phyloP scores from a whole-genome alignment of 2,888 invertebrate genomes.

The Auanema sp. region DNA sequence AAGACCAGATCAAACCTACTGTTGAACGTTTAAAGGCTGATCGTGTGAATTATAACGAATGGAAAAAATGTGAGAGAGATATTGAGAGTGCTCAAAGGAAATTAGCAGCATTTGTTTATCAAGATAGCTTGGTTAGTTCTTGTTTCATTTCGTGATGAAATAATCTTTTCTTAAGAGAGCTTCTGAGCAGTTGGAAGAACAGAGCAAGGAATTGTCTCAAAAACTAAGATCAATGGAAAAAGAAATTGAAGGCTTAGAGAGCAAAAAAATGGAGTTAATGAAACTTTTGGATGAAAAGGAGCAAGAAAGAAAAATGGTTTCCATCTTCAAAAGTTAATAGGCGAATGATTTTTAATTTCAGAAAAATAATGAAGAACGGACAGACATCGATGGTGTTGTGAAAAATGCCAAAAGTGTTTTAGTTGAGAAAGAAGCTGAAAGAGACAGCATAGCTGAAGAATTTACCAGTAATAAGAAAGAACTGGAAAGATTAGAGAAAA shows the following conservation, averaged over 20 bases:
- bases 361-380: constrained; percentile 25
- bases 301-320: not conserved
- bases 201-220: constrained; percentile 36
- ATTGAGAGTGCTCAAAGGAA: constrained; percentile 10
- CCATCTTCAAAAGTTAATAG: not conserved
- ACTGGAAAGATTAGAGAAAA: constrained; percentile 10
- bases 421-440: constrained; percentile 20
- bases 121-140: constrained; percentile 4
- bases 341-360: constrained; percentile 13
- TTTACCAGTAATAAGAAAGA: constrained; percentile 14
- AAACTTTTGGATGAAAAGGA: not conserved
- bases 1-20: constrained; percentile 87
- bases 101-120: constrained; percentile 15
- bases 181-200: not conserved
- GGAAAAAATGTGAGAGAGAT: constrained; percentile 13
- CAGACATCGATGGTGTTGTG: constrained; percentile 13
- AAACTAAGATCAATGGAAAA: constrained; percentile 20
- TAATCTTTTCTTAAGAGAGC: not conserved
- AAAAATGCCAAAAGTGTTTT: constrained; percentile 11
- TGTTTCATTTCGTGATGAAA: not conserved
- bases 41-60: constrained; percentile 72
- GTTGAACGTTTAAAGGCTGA: constrained; percentile 83
- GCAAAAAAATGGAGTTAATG: constrained; percentile 9
- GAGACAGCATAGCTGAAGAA: constrained; percentile 17
- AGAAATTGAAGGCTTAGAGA: constrained; percentile 22